Conservation (phyloP, 2,797 vertebrate genomes). For the Clarias platycephalus region DNA sequence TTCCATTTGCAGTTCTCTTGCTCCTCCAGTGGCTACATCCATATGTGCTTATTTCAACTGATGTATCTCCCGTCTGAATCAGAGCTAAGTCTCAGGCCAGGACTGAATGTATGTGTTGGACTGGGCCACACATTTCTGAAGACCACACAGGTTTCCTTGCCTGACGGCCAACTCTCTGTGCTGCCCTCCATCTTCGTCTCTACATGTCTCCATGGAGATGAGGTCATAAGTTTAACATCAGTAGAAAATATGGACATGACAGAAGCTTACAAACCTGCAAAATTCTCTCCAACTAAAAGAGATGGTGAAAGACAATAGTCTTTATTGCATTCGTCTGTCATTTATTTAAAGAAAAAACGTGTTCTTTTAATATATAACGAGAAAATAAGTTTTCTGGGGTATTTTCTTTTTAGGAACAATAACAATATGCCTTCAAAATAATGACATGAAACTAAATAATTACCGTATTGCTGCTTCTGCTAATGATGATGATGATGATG, state of each 20-base stretch:
- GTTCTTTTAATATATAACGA: neutral
- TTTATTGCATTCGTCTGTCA: neutral
- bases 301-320: neutral
- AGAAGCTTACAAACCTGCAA: slow-evolving; percentile 77
- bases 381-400: neutral
- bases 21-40: slow-evolving; percentile 52
- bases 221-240: slow-evolving; percentile 94
- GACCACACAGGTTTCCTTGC: slow-evolving; percentile 94
- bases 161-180: slow-evolving; percentile 87
- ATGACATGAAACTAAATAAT: neutral
- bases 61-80: slow-evolving; percentile 77
- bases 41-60: slow-evolving; percentile 75
- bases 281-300: slow-evolving; percentile 53
- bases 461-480: neutral
- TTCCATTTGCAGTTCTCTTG: slow-evolving; percentile 35
- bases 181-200: slow-evolving; percentile 92
- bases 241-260: slow-evolving; percentile 80
- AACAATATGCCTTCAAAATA: neutral
- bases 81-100: slow-evolving; percentile 73
- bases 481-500: neutral
- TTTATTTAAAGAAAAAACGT: neutral
- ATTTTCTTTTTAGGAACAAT: neutral
- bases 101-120: slow-evolving; percentile 80
- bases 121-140: slow-evolving; percentile 75
- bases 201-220: slow-evolving; percentile 85